A percentile compares a stretch with the other conserved stretches of the same genome.
phyloP scores from a whole-genome alignment of 2,888 invertebrate species.

The Nomada lathburiana region DNA sequence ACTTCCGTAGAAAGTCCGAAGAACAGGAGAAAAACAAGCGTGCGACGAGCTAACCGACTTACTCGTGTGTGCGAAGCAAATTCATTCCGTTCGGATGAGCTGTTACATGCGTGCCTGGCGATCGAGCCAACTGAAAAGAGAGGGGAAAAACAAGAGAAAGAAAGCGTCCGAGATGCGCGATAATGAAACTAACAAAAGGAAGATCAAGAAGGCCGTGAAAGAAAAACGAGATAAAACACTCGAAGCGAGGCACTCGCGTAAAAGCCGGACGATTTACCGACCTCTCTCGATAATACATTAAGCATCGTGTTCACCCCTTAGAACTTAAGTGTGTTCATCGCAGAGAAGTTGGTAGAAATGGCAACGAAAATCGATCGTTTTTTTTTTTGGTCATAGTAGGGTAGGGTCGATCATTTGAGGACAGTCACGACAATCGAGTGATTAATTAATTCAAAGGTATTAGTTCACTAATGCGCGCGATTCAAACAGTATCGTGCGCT shows the following conservation, averaged over 20 bases:
- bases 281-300: slow-evolving; percentile 58
- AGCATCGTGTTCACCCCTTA: slow-evolving; percentile 46
- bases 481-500: not conserved
- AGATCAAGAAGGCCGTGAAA: too few relatives aligned
- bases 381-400: not conserved
- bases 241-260: slow-evolving; percentile 81
- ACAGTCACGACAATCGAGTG: not conserved
- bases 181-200: not conserved
- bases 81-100: slow-evolving; percentile 80
- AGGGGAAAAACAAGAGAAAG: slow-evolving; percentile 22
- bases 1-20: slow-evolving; percentile 3
- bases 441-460: slow-evolving; percentile 12
- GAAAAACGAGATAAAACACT: slow-evolving; percentile 21
- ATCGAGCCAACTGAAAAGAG: slow-evolving; percentile 51
- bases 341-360: slow-evolving; percentile 22
- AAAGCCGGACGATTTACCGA: slow-evolving; percentile 76
- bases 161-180: slow-evolving; percentile 1
- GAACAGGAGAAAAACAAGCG: slow-evolving; percentile 16
- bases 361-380: slow-evolving; percentile 29
- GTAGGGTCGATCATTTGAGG: not conserved
- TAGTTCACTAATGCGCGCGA: slow-evolving; percentile 7
- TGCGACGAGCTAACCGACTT: slow-evolving; percentile 19
- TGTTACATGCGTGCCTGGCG: slow-evolving; percentile 83
- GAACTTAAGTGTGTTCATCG: slow-evolving; percentile 53
- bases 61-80: slow-evolving; percentile 77